Conservation (phyloP, 2,113 vertebrate genomes). For the Poecilia latipinna region DNA sequence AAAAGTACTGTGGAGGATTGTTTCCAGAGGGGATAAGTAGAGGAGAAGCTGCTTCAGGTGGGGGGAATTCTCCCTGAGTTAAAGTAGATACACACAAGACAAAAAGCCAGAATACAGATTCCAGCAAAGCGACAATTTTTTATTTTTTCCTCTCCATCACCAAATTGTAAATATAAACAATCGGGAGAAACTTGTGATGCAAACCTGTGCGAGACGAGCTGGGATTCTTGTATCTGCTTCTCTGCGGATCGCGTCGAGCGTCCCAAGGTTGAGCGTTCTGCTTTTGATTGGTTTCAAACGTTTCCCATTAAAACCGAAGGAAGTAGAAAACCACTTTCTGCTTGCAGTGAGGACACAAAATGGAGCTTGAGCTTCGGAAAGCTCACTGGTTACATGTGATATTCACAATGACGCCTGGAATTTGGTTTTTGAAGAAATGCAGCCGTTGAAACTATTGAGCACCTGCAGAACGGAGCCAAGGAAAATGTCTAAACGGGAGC, state of each 20-base stretch:
- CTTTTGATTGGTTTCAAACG: background rate
- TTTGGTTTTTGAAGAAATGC: too few species aligned
- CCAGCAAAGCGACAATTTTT: slow-evolving; percentile 13
- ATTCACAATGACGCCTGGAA: too few species aligned
- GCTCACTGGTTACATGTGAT: too few species aligned
- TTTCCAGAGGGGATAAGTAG: slow-evolving; percentile 37
- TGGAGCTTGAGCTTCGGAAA: too few species aligned
- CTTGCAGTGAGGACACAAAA: background rate
- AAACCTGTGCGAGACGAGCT: background rate
- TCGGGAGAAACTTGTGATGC: background rate
- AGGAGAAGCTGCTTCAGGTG: slow-evolving; percentile 47
- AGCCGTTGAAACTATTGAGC: too few species aligned
- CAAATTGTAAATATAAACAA: background rate
- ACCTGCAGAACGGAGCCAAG: too few species aligned
- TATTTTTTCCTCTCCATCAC: slow-evolving; percentile 5
- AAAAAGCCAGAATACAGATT: slow-evolving; percentile 41
- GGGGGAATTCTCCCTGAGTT: slow-evolving; percentile 29
- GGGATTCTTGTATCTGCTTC: background rate
- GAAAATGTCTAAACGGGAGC: too few species aligned
- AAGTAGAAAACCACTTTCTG: background rate
- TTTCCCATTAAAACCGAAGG: background rate
- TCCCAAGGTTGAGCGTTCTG: background rate
- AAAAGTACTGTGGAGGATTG: slow-evolving; percentile 20
- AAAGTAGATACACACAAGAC: slow-evolving; percentile 7
- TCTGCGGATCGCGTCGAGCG: background rate